Evolutionary conservation across 2,888 invertebrate genomes (phyloP), one percentile per base, ranked within the genome.

Genomic region (Eristalinus sepulchralis): DNA sequence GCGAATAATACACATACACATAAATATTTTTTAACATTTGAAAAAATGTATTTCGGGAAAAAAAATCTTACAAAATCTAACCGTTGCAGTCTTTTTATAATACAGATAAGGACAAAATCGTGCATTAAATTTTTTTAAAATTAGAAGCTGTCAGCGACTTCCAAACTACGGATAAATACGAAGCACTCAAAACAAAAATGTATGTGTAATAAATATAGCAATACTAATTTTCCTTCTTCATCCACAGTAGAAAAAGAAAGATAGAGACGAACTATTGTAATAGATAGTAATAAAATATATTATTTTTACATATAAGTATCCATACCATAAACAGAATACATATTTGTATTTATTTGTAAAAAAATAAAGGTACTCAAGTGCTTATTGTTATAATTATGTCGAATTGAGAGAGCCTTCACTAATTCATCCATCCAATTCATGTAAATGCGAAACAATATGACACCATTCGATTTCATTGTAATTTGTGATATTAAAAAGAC

Each of bases 401-500:
- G 53, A 72, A 33, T 67, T 36, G 39, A 68, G 68, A 59, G 3
- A 59, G 6, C 4, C 20, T 59, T 71, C 39, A 47, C 33, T 36
- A n/a, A 72, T 20, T 60, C 20, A 47, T 39, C 47, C 75, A 22
- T 67, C 47, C 17, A 47, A 67, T 75, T 76, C 67, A 67, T 68
- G 13, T 33, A 33, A 55, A 80, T 66, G 17, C 8, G 24, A 39
- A 9, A 47, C 20, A 47, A 20, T 17, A 63, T 27, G 57, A 53
- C 59, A 75, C 68, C 17, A 22, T 85, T 82, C 77, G 64, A 81
- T 85, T 85, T 85, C 84, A 72, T 85, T 85, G 63, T 76, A 70
- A 77, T 82, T 68, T 85, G 85, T 85, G 85, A 85, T 85, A 85
- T 85, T 73, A 78, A 64, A 68, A 82, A 70, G 64, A 78, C 34